Base-by-base conservation (phyloP, 2,113 vertebrate species). In the Hiodon alosoides region DNA sequence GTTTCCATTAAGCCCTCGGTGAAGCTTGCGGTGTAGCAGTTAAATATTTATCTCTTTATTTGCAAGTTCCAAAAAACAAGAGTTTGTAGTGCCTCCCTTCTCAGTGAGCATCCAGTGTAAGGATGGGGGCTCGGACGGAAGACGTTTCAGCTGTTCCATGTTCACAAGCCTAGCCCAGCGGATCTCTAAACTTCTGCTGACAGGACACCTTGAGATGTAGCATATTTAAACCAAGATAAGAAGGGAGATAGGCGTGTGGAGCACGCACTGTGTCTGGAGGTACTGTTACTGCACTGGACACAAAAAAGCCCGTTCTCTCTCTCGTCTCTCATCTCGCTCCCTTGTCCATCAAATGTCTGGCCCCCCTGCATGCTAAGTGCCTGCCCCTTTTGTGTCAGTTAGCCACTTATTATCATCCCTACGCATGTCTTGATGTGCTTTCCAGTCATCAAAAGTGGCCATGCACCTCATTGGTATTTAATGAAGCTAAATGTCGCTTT, bases 111-210 rank as follows among this genome's bases (percentile, higher is more conserved):
- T 31, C 31, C 31, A n/a, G n/a, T n/a, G n/a, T n/a, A n/a, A n/a
- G n/a, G n/a, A n/a, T n/a, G n/a, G 31, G 31, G 31, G 31, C 31
- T 31, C 31, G 31, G 31, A 31, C 31, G 31, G 31, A n/a, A n/a
- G n/a, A n/a, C 76, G 69, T 69, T 83, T 74, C 74, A 77, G 82
- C 82, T 88, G 83, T 87, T 90, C 91, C 80, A 85, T 88, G 90
- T 91, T 90, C 89, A 83, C 80, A 79, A 82, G 83, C 81, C 80
- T 68, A 76, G 81, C 80, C 82, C 86, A 55, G 69, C 87, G 84
- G 86, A 88, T 79, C 50, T 17, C 81, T 81, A 79, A 84, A 85
- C 80, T 68, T 73, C 65, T 86, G 91, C 90, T 91, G 89, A 91
- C 83, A 75, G 73, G 79, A 83, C 89, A 87, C 78, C 58, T 62